These are phyloP conservation scores for Tursiops truncatus DNA, from an alignment of 2,113 vertebrate species.

Conservation along the genomic window DNA sequence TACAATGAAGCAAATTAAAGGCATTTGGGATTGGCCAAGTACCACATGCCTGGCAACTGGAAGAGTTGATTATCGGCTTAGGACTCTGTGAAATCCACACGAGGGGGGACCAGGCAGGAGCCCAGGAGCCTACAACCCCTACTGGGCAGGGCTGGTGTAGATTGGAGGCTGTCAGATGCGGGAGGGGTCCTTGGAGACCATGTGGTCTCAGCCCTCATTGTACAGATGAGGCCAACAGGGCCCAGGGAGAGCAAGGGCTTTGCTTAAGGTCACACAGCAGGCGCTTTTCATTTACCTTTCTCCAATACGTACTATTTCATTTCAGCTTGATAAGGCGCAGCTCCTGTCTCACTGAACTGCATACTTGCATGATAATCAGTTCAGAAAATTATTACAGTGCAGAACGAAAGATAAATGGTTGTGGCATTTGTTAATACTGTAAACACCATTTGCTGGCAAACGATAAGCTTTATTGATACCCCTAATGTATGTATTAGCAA, in stretches of 20 bases:
- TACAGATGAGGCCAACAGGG: neutral
- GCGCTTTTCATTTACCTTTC: slow-evolving; percentile 12
- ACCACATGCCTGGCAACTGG: neutral
- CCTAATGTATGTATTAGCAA: slow-evolving; percentile 82
- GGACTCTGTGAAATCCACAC: neutral
- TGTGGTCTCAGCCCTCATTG: neutral
- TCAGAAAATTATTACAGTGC: slow-evolving; percentile 60
- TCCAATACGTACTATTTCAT: neutral
- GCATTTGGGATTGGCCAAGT: neutral
- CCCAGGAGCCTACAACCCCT: neutral
- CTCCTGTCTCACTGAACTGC: slow-evolving; percentile 59
- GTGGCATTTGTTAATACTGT: slow-evolving; percentile 84
- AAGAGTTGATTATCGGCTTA: neutral
- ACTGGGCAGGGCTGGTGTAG: neutral
- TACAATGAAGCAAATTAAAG: neutral
- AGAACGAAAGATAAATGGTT: slow-evolving; percentile 77
- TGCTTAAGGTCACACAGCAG: neutral
- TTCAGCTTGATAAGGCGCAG: neutral
- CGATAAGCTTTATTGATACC: slow-evolving; percentile 82
- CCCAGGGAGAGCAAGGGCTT: neutral
- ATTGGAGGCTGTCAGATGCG: neutral
- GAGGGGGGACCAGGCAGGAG: neutral
- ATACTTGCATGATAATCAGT: slow-evolving; percentile 74
- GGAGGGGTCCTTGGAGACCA: neutral
- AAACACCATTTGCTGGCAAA: slow-evolving; percentile 86